These are phyloP conservation scores for Cebus imitator DNA, from an alignment of 2,113 vertebrate species.

Conservation along the genomic window DNA sequence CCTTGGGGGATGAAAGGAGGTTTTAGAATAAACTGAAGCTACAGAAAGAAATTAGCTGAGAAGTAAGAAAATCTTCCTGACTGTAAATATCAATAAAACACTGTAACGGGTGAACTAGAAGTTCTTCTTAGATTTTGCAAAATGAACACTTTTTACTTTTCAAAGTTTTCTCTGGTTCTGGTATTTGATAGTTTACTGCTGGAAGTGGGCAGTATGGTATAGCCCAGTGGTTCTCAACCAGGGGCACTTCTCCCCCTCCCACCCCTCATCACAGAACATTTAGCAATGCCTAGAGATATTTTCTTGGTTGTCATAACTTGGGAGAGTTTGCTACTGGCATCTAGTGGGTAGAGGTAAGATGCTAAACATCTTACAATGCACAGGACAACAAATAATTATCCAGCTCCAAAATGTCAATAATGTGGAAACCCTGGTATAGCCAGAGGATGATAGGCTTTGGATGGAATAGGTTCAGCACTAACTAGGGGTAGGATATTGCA, in stretches of 20 bases:
- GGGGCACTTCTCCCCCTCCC: background rate
- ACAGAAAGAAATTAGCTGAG: slow-evolving; percentile 10
- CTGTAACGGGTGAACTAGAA: background rate
- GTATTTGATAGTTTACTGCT: slow-evolving; percentile 10
- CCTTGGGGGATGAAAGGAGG: background rate
- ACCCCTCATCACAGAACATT: background rate
- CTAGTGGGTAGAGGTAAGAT: background rate
- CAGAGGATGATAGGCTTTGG: background rate
- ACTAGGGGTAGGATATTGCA: background rate
- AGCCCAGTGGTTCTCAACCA: background rate
- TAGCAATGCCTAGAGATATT: background rate
- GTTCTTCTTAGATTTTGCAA: background rate
- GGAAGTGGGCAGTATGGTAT: background rate
- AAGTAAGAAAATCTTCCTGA: background rate
- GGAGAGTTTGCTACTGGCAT: background rate
- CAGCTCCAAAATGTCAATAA: background rate
- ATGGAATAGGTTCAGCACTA: background rate
- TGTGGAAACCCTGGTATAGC: background rate
- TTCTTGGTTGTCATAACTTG: background rate
- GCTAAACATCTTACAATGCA: background rate
- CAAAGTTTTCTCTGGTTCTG: background rate
- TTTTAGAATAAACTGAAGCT: background rate
- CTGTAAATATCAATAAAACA: slow-evolving; percentile 2
- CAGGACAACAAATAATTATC: background rate
- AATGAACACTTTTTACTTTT: background rate